Conservation (phyloP, 2,888 invertebrate genomes). For the Aleiodes leptofemur region DNA sequence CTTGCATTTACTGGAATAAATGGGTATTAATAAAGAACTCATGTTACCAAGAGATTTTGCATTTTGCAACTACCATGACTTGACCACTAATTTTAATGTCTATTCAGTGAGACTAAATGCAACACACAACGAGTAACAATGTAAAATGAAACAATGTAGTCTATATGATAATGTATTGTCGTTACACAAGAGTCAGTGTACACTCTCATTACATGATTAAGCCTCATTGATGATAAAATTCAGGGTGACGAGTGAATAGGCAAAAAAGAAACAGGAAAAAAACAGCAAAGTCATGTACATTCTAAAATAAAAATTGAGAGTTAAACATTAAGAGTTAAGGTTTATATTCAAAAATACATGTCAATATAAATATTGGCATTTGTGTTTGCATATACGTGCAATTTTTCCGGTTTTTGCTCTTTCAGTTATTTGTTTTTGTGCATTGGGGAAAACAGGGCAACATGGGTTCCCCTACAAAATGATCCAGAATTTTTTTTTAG, state of each 20-base stretch:
- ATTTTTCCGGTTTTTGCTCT: no score
- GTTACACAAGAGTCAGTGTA: conserved; percentile 7
- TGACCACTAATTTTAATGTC: background rate
- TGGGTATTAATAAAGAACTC: background rate
- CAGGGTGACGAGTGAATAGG: background rate
- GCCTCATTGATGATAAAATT: conserved; percentile 12
- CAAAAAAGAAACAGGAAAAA: background rate
- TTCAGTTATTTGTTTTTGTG: no score
- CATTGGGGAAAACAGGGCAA: no score
- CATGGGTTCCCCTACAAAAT: no score
- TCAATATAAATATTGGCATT: no score
- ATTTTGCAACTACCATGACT: background rate
- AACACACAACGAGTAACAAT: background rate
- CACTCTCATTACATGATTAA: conserved; percentile 24
- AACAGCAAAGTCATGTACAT: no score
- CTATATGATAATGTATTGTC: background rate
- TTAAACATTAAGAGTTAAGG: no score
- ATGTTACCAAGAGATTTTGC: background rate
- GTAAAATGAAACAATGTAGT: background rate
- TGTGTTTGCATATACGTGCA: no score
- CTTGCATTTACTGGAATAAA: no score
- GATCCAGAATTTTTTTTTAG: no score
- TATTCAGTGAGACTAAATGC: conserved; percentile 2
- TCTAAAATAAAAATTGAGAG: no score
- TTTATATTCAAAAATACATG: no score